Conservation (phyloP, 1,140 invertebrate genomes). For the Sipha flava region DNA sequence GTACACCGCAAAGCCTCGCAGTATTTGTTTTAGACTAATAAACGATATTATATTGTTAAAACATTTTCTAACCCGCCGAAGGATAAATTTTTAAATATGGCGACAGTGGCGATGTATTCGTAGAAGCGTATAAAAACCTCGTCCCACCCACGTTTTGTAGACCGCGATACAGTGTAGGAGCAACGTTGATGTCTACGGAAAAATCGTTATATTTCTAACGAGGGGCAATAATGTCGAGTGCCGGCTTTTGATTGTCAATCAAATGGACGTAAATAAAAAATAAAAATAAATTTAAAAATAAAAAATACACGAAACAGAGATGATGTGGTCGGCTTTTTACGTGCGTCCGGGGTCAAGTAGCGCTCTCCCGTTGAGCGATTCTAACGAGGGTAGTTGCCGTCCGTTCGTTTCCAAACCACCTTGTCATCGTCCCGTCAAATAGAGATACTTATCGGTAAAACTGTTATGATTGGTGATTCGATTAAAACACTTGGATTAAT, state of each 20-base stretch:
- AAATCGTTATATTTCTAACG: no score
- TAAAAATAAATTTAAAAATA: background rate
- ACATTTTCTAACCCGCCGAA: no score
- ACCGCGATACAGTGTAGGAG: no score
- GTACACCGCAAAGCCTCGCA: no score
- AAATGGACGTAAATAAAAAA: background rate
- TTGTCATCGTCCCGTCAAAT: background rate
- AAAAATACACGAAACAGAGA: background rate
- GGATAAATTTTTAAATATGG: no score
- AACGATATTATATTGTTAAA: no score
- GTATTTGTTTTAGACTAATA: no score
- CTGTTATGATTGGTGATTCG: background rate
- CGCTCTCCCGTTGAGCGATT: background rate
- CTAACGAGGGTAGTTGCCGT: background rate
- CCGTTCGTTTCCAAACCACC: background rate
- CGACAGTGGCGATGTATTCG: no score
- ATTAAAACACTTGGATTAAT: background rate
- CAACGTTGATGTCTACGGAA: no score
- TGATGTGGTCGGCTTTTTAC: background rate
- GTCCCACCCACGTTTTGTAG: no score
- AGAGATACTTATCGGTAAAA: background rate
- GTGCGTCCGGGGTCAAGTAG: background rate
- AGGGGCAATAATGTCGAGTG: background rate
- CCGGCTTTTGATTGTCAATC: conserved; percentile 21
- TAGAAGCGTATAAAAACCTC: no score